Evolutionary conservation across 2,113 vertebrate genomes (phyloP).

Genomic region (Tapirus terrestris): DNA sequence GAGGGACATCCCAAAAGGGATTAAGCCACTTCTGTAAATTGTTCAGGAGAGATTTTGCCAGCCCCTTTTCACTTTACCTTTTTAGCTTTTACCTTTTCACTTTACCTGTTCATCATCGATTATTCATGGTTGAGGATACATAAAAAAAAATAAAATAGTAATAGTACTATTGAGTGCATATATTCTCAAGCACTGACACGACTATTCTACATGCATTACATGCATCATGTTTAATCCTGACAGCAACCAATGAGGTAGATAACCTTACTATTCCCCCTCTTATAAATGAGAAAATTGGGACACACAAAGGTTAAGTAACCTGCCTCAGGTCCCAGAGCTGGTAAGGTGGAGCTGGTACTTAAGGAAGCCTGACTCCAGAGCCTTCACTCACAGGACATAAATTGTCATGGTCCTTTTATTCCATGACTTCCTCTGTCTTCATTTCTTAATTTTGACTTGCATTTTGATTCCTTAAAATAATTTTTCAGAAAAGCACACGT

Average conservation of each 20-base stretch:
- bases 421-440: background rate
- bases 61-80: background rate
- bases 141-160: constrained; percentile 8
- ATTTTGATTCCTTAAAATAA: constrained; percentile 5
- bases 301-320: background rate
- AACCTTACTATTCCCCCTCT: background rate
- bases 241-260: background rate
- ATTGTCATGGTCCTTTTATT: constrained; percentile 9
- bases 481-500: background rate
- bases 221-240: background rate
- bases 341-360: background rate
- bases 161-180: background rate
- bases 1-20: background rate
- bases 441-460: background rate
- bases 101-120: background rate
- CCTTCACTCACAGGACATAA: background rate
- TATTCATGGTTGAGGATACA: background rate
- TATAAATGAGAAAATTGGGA: background rate
- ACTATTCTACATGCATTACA: background rate
- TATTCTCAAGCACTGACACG: background rate
- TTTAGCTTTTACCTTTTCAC: background rate
- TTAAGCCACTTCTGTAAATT: background rate
- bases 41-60: background rate
- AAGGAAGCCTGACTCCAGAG: background rate
- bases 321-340: background rate